phyloP scores from a whole-genome alignment of 2,888 invertebrate species.

The Dryomyza anilis region DNA sequence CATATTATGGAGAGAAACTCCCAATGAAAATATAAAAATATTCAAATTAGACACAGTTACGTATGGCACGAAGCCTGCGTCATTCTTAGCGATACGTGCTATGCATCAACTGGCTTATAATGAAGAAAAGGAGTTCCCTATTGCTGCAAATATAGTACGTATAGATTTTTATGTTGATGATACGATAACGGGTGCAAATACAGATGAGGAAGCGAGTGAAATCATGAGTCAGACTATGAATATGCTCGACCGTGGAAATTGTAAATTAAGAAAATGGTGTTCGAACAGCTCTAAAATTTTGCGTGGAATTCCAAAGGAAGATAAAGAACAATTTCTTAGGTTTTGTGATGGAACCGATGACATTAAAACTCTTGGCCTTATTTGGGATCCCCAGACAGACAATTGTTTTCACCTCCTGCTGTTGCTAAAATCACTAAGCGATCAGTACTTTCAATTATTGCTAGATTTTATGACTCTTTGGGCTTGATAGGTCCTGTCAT shows the following conservation, averaged over 20 bases:
- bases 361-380: conserved; percentile 31
- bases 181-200: conserved; percentile 25
- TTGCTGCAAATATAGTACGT: conserved; percentile 11
- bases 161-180: conserved; percentile 26
- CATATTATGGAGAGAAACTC: conserved; percentile 17
- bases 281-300: conserved; percentile 22
- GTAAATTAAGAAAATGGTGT: conserved; percentile 23
- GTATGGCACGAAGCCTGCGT: conserved; percentile 8
- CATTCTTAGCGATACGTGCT: conserved; percentile 1
- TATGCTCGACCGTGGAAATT: background rate
- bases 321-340: conserved; percentile 17
- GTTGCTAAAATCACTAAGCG: conserved; percentile 19
- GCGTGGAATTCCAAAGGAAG: background rate
- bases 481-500: conserved; percentile 32
- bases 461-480: conserved; percentile 27
- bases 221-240: background rate
- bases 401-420: conserved; percentile 18
- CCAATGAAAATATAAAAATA: background rate
- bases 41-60: conserved; percentile 16
- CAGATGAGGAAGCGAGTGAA: conserved; percentile 5
- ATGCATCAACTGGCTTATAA: conserved; percentile 8
- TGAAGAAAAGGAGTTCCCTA: conserved; percentile 15
- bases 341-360: conserved; percentile 5
- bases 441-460: conserved; percentile 27
- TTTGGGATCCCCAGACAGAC: conserved; percentile 27